These are phyloP conservation scores for Batillaria attramentaria DNA, from an alignment of 1,140 invertebrate genomes.

Conservation along the genomic window DNA sequence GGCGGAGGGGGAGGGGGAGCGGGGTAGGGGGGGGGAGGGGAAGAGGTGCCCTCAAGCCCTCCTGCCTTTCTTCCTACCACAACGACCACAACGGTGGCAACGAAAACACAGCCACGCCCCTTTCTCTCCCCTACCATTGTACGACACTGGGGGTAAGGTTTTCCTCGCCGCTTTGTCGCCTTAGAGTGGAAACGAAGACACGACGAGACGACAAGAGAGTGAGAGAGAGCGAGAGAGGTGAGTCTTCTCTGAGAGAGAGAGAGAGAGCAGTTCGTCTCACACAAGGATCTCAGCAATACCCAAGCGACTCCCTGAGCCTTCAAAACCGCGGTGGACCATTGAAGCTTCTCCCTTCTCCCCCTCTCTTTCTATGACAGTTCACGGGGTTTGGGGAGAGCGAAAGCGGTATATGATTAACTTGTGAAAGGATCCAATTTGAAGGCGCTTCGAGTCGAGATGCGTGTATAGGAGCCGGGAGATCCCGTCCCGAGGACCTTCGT, in stretches of 20 bases:
- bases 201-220: too few species aligned
- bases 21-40: neutral
- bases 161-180: neutral
- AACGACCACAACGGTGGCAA: neutral
- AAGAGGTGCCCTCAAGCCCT: neutral
- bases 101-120: constrained; percentile 1
- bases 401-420: constrained; percentile 6
- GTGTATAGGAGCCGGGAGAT: neutral
- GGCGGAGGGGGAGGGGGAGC: neutral
- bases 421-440: neutral
- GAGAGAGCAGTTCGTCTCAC: too few species aligned
- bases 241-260: too few species aligned
- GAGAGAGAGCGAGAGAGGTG: too few species aligned
- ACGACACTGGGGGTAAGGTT: neutral
- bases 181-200: too few species aligned
- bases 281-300: too few species aligned
- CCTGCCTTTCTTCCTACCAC: neutral
- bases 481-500: neutral
- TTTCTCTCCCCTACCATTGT: neutral
- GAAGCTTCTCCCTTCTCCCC: neutral
- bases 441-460: neutral
- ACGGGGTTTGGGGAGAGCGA: neutral
- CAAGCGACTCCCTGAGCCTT: too few species aligned
- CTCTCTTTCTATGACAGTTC: neutral
- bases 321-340: too few species aligned